Conservation (phyloP, 2,113 vertebrate genomes). For the Tachysurus vachellii region DNA sequence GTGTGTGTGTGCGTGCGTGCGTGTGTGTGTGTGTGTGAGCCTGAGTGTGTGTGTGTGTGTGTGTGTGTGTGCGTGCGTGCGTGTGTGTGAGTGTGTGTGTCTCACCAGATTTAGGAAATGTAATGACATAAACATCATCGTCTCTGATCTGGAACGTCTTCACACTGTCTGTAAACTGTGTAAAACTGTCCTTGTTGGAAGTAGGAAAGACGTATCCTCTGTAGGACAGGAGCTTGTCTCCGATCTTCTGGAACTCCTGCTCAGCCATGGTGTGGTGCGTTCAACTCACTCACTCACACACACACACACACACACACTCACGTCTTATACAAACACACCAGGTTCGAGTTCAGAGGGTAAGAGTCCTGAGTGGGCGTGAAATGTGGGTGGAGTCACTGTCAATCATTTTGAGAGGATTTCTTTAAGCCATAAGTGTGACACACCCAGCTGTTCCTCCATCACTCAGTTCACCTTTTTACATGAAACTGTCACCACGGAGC, state of each 20-base stretch:
- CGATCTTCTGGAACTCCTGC: constrained; percentile 46
- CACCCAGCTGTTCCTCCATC: not conserved
- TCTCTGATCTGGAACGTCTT: constrained; percentile 65
- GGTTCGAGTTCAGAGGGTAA: not conserved
- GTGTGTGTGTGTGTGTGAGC: too few relatives aligned
- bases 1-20: too few relatives aligned
- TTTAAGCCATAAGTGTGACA: not conserved
- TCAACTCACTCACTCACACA: not conserved
- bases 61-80: too few relatives aligned
- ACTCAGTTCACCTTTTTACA: not conserved
- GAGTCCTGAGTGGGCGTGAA: not conserved
- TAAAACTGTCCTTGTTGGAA: not conserved
- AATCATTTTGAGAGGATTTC: not conserved
- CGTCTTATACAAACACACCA: not conserved
- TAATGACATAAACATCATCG: constrained; percentile 62
- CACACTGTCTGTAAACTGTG: constrained; percentile 57
- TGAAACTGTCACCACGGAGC: not conserved
- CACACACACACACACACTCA: not conserved
- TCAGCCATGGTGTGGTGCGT: constrained; percentile 30
- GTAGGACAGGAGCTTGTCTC: constrained; percentile 51
- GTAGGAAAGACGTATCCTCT: constrained; percentile 52
- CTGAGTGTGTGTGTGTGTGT: too few relatives aligned
- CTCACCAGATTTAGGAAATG: constrained; percentile 70
- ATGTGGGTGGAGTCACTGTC: not conserved
- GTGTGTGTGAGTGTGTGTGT: not conserved